Base-by-base conservation (phyloP, 2,888 invertebrate species). In the Platycnemis pennipes region DNA sequence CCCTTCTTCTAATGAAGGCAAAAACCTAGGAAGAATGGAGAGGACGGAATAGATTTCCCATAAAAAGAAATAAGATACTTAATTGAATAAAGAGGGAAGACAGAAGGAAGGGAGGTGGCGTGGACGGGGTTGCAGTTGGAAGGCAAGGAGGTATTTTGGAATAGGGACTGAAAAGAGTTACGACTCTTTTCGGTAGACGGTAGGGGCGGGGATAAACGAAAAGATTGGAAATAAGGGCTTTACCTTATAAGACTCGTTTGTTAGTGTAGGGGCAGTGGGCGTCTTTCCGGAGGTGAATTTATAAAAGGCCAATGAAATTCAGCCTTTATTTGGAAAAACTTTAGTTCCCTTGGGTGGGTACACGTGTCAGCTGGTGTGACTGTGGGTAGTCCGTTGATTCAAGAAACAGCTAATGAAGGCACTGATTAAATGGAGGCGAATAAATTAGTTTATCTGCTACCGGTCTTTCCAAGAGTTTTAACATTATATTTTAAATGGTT, bases 251-350 rank as follows among this genome's bases (percentile, higher is more conserved):
- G 56, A 63, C 87, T 87, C 46, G 87, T 44, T 87, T 45, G 13
- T 77, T 77, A 44, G 89, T 37, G 19, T 19, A 89, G 37, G 89
- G 89, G 26, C 89, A 22, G 56, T 89, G 89, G 89, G 89, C 53
- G 89, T 89, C 37, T 89, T 56, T 31, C n/a, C 42, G 89, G 56
- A 56, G 37, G 56, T 63, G 89, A 89, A 89, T 89, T 53, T 56
- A 56, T 89, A 63, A 89, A 89, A 53, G 56, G 89, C 46, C 37
- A 42, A 89, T 56, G 56, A 89, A 56, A 89, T 89, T 44, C 89
- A 42, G 89, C 89, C 89, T 89, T 89, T 89, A 89, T 89, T 89
- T 89, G 89, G 89, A 37, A 37, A 26, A 56, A 89, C 42, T 56
- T 42, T 42, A 87, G 26, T n/a, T n/a, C 26, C 26, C 87, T 46